Base-by-base conservation (phyloP, 53 echinoderm and acorn worm species). In the Paracentrotus lividus region DNA sequence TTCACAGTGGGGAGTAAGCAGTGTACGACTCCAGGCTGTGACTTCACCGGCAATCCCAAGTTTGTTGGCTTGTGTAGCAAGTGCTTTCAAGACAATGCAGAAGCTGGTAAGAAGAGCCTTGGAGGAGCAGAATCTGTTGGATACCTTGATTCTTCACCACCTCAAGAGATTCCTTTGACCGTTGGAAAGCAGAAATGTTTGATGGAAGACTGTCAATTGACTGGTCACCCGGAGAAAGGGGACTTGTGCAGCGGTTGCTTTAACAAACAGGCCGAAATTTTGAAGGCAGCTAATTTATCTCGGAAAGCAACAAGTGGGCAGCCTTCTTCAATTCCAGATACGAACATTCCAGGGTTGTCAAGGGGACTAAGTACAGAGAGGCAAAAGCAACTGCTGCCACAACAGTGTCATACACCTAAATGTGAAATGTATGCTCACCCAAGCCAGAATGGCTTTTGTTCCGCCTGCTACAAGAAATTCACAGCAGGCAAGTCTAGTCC, bases 221-320 rank as follows among this genome's bases (percentile, higher is more conserved):
- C 99, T n/a, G 99, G 99, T 54, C 92, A 96, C 15, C 96, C 96
- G 2, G 64, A 89, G 23, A 96, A 90, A 29, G 90, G 42, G 12
- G 97, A 95, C 44, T 88, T 98, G 94, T 98, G 98, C 64, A 64
- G 85, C 66, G 93, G 92, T 52, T 98, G 98, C 76, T 98, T 85
- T 51, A 59, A 38, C 52, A 93, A 95, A 86, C 95, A 96, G 66
- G 54, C 90, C 8, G 58, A 86, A 84, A 86, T 93, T 4, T 49
- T 38, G 13, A 58, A 93, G 49, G 88, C 93, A 29, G 36, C 93
- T 18, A 86, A 53, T 36, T 58, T 38, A 40, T 33, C 93, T n/a
- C 32, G 43, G 86, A 87, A 87, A 10, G 33, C 57, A 0, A 40
- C 26, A 7, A 32, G 14, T 23, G n/a, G 34, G 36, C 33, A 87